Percentiles rank a stretch among this genome's conserved stretches.
Evolutionary conservation across 2,113 vertebrate genomes (phyloP).

Genomic region (Etheostoma spectabile): DNA sequence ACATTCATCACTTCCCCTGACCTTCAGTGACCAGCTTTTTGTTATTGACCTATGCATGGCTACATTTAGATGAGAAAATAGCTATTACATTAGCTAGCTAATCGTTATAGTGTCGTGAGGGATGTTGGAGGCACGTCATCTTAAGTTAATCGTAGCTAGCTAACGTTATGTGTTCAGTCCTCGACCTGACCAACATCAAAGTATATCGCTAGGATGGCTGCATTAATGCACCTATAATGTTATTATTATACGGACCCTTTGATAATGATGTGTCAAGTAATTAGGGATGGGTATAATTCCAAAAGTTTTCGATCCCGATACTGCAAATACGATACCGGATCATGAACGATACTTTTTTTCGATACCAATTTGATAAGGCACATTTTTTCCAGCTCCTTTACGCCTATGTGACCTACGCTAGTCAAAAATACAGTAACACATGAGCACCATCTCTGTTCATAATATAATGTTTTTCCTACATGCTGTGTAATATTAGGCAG

Average conservation of each 20-base stretch:
- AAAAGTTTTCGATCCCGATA: too few species aligned
- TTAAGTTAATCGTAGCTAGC: neutral
- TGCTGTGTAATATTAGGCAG: too few species aligned
- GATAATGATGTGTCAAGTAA: neutral
- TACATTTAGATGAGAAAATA: neutral
- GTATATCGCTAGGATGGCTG: neutral
- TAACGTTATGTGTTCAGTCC: neutral
- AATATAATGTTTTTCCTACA: too few species aligned
- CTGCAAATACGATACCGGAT: too few species aligned
- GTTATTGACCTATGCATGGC: neutral
- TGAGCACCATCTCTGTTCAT: too few species aligned
- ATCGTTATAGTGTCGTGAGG: constrained; percentile 43
- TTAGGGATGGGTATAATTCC: too few species aligned
- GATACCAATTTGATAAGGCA: too few species aligned
- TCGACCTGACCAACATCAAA: neutral
- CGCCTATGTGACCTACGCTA: too few species aligned
- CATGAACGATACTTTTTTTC: too few species aligned
- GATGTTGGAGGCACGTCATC: constrained; percentile 42
- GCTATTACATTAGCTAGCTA: constrained; percentile 16
- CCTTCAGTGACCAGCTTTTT: neutral
- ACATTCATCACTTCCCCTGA: neutral
- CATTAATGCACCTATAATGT: neutral
- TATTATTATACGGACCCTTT: neutral
- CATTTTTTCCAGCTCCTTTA: too few species aligned
- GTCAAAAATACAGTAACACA: too few species aligned